A percentile compares a stretch with the other conserved stretches of the same genome.
These are phyloP conservation scores for Chloroceryle amazona DNA, from an alignment of 2,797 vertebrate species.

Conservation along the genomic window DNA sequence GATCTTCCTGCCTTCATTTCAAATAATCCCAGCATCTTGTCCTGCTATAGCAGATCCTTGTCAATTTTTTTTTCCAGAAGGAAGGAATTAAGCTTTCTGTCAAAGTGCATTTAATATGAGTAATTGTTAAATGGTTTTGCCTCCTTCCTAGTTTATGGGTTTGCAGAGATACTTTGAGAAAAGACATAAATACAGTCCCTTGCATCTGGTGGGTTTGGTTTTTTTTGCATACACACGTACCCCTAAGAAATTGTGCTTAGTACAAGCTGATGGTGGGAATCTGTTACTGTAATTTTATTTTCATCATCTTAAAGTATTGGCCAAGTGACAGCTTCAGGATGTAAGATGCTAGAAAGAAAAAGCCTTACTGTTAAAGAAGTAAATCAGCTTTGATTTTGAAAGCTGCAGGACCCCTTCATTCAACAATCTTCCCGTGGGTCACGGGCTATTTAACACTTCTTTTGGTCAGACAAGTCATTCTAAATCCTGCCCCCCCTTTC, in stretches of 20 bases:
- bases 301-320: not conserved
- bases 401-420: not conserved
- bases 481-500: not conserved
- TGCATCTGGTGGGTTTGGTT: accelerated
- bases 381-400: not conserved
- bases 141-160: not conserved
- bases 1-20: constrained; percentile 15
- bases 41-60: not conserved
- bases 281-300: not conserved
- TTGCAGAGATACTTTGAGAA: not conserved
- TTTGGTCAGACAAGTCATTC: not conserved
- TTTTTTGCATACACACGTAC: not conserved
- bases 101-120: not conserved
- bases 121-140: not conserved
- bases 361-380: not conserved
- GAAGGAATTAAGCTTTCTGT: not conserved
- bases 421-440: not conserved
- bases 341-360: not conserved
- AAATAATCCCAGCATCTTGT: not conserved
- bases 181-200: not conserved
- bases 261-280: not conserved
- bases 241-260: not conserved
- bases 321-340: not conserved
- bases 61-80: not conserved
- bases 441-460: not conserved